Base-by-base conservation (phyloP, 2,113 vertebrate genomes). In the Gavialis gangeticus region DNA sequence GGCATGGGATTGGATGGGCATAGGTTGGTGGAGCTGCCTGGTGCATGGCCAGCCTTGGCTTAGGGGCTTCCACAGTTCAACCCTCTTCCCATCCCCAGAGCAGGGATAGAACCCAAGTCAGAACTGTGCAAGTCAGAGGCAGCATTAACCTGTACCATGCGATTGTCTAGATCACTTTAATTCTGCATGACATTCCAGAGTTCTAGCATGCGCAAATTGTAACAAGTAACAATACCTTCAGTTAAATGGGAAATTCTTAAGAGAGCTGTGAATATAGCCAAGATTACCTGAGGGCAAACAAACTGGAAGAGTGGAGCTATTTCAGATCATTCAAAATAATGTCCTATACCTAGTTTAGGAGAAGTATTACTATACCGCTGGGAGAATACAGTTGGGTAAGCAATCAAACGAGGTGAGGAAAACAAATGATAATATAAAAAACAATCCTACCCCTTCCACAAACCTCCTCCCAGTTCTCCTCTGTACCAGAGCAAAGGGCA, bases 391-490 rank as follows among this genome's bases (percentile, higher is more conserved):
- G 30, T 66, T 0, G 0, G 9, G 37, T 75, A 13, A 37, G 6
- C 5, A 81, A 28, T 88, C 64, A 66, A 69, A 84, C 2, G 4
- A 2, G 8, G 7, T 59, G 79, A 46, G 8, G 10, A 16, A 55
- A 56, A 22, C 76, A 71, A 83, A 5, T 66, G 27, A 9, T 2
- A n/a, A 2, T 79, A 55, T 67, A 66, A 84, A 63, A 77, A 8
- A 34, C 3, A 30, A 60, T 85, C 82, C 58, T 1, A 0, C 3
- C 54, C 18, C 66, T n/a, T 87, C 64, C 28, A 37, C 0, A 0
- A 5, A 12, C 30, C 18, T 78, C 21, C 71, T 59, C 75, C 18
- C 13, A 79, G 16, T 8, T 37, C 55, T 14, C 78, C 7, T 15
- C 14, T 34, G 30, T 12, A 77, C 24, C 27, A 54, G 6, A 71